phyloP scores from a whole-genome alignment of 2,797 vertebrate species.

The Sebastes oblongus region DNA sequence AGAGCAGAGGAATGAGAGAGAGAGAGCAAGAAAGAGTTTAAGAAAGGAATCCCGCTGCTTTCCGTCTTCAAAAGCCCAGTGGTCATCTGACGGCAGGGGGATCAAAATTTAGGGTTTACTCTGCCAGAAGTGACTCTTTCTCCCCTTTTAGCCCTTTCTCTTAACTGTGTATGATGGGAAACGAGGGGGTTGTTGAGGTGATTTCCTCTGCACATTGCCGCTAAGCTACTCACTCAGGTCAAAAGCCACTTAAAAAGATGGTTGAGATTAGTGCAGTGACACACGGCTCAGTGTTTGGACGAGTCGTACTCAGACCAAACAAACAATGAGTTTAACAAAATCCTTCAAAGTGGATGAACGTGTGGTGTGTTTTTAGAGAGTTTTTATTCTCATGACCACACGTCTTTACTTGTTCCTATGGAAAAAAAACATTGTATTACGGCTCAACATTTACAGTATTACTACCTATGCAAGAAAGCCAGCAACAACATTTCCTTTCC shows the following conservation, averaged over 20 bases:
- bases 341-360: not conserved
- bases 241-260: conserved; percentile 71
- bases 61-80: conserved; percentile 26
- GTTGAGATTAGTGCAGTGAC: conserved; percentile 58
- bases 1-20: conserved; percentile 30
- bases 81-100: not conserved
- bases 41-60: conserved; percentile 29
- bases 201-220: conserved; percentile 28
- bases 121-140: conserved; percentile 14
- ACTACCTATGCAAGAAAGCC: not conserved
- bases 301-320: not conserved
- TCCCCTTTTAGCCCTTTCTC: not conserved
- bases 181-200: not conserved
- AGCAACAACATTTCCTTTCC: not conserved
- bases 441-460: not conserved
- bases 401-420: not conserved
- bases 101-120: not conserved
- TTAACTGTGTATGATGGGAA: conserved; percentile 14
- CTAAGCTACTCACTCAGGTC: conserved; percentile 72
- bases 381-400: not conserved
- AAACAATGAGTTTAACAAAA: not conserved
- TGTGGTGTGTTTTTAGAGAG: not conserved
- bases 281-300: conserved; percentile 8
- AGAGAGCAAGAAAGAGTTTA: conserved; percentile 21
- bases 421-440: not conserved